Evolutionary conservation across 1,140 invertebrate species (phyloP).

Genomic region (Oryctes rhinoceros): DNA sequence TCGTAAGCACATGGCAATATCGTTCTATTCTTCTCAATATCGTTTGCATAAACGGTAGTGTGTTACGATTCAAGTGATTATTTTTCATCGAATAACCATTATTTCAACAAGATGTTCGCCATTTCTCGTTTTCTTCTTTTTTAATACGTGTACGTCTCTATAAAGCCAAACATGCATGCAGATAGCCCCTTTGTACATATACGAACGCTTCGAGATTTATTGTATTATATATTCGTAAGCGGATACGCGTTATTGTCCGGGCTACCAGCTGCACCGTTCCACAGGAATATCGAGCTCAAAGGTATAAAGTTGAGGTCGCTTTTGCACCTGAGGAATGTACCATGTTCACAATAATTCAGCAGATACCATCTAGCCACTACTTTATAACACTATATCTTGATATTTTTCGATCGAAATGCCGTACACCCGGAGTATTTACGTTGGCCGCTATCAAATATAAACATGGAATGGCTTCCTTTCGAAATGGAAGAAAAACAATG

Average conservation of each 20-base stretch:
- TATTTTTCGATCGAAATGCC: conserved; percentile 39
- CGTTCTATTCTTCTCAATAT: too few species aligned
- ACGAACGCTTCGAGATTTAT: conserved; percentile 20
- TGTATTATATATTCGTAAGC: conserved; percentile 34
- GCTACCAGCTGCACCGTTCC: conserved; percentile 39
- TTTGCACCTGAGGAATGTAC: conserved; percentile 40
- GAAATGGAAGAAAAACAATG: neutral
- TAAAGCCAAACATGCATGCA: conserved; percentile 24
- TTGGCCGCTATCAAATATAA: neutral
- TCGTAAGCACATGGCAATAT: neutral
- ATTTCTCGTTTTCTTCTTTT: neutral
- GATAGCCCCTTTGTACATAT: neutral
- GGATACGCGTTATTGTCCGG: conserved; percentile 33
- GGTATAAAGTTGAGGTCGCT: conserved; percentile 29
- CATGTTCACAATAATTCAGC: conserved; percentile 39
- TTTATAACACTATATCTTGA: conserved; percentile 40
- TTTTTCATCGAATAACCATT: conserved; percentile 26
- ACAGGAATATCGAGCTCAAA: conserved; percentile 34
- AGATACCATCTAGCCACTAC: conserved; percentile 37
- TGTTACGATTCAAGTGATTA: conserved; percentile 14
- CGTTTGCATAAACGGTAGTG: neutral
- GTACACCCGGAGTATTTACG: conserved; percentile 27
- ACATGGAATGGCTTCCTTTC: neutral
- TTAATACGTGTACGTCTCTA: conserved; percentile 1
- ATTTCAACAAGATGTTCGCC: conserved; percentile 37